These are phyloP conservation scores for Leucoraja ocellata DNA, from an alignment of 2,797 vertebrate genomes.

Conservation along the genomic window DNA sequence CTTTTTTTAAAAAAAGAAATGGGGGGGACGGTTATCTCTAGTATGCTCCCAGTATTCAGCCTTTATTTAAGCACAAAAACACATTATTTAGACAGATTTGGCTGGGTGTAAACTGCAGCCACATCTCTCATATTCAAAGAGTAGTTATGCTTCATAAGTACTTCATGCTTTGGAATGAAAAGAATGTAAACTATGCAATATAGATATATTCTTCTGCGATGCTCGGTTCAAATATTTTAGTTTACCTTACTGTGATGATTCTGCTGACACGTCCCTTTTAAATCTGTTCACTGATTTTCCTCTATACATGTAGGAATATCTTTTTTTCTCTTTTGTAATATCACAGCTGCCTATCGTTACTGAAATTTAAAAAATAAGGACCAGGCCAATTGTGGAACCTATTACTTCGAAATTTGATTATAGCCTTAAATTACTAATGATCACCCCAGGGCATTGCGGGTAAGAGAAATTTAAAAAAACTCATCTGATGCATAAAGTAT, in stretches of 20 bases:
- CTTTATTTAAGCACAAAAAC: too few species aligned
- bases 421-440: slow-evolving; percentile 9
- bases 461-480: background rate
- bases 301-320: slow-evolving; percentile 44
- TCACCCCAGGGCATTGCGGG: background rate
- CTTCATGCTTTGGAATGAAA: too few species aligned
- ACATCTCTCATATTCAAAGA: too few species aligned
- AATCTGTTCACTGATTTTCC: background rate
- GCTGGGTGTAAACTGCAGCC: too few species aligned
- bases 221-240: background rate
- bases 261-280: background rate
- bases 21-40: too few species aligned
- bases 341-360: background rate
- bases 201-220: background rate
- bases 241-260: background rate
- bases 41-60: too few species aligned
- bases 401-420: slow-evolving; percentile 1
- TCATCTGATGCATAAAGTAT: background rate
- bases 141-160: too few species aligned
- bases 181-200: too few species aligned
- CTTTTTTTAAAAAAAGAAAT: too few species aligned
- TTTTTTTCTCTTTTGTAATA: slow-evolving; percentile 51
- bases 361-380: slow-evolving; percentile 6
- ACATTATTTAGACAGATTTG: too few species aligned
- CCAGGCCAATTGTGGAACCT: background rate